phyloP scores from a whole-genome alignment of 2,797 vertebrate genomes.

The Pangasius mekongensis region DNA sequence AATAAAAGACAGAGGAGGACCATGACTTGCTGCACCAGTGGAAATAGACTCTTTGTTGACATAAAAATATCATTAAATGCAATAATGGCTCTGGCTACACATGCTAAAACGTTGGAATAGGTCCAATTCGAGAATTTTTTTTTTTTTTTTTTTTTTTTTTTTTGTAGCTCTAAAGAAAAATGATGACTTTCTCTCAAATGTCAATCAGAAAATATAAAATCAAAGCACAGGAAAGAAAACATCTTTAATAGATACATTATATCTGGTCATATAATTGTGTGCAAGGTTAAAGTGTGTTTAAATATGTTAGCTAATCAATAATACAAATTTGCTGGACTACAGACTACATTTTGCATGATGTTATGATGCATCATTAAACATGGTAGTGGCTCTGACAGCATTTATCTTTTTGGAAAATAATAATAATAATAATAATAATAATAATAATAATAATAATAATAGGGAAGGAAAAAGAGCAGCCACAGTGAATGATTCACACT shows the following conservation, averaged over 20 bases:
- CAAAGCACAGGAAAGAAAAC: background rate
- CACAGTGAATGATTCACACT: conserved; percentile 52
- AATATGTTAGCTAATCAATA: background rate
- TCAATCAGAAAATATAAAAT: background rate
- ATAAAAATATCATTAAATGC: conserved; percentile 53
- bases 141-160: background rate
- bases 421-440: conserved; percentile 3
- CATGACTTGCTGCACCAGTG: conserved; percentile 41
- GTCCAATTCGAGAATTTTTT: conserved; percentile 11
- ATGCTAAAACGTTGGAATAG: conserved; percentile 26
- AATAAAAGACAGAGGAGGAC: conserved; percentile 53
- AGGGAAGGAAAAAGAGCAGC: conserved; percentile 44
- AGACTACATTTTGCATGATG: background rate
- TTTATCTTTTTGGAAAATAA: conserved; percentile 43
- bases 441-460: conserved; percentile 16
- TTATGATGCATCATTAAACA: conserved; percentile 4
- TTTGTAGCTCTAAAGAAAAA: background rate
- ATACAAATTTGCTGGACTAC: background rate
- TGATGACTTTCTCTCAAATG: background rate
- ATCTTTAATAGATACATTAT: background rate
- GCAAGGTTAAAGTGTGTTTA: background rate
- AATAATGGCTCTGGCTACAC: conserved; percentile 31
- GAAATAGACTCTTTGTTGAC: conserved; percentile 59
- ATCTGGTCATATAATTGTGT: background rate
- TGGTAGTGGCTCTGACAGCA: conserved; percentile 10